A percentile compares a stretch with the other conserved stretches of the same genome.
Conservation (phyloP, 2,113 vertebrate genomes). For the Chaetodon auriga region DNA sequence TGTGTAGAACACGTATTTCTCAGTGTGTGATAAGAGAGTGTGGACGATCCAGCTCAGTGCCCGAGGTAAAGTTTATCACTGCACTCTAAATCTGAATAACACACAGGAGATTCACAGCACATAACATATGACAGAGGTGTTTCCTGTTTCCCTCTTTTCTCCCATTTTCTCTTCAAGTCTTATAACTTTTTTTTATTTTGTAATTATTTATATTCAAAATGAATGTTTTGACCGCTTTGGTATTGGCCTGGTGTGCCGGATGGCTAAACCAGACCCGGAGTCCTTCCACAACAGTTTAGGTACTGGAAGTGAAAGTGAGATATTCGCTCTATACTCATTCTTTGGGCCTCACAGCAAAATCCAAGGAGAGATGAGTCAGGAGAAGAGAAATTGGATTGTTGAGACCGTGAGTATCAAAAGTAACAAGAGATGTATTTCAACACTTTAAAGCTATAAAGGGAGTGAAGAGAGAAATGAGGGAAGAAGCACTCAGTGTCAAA, state of each 20-base stretch:
- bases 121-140: slow-evolving; percentile 15
- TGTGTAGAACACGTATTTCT: slow-evolving; percentile 30
- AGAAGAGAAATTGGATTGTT: slow-evolving; percentile 55
- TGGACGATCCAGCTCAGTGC: slow-evolving; percentile 32
- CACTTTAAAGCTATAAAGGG: slow-evolving; percentile 45
- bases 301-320: slow-evolving; percentile 10
- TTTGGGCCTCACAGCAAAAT: slow-evolving; percentile 21
- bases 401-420: slow-evolving; percentile 45
- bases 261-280: slow-evolving; percentile 6
- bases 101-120: slow-evolving; percentile 23
- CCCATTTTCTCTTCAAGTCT: slow-evolving; percentile 18
- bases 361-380: slow-evolving; percentile 31
- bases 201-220: neutral
- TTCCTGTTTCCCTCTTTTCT: slow-evolving; percentile 11
- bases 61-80: slow-evolving; percentile 35
- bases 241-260: neutral
- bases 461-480: slow-evolving; percentile 42
- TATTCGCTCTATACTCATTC: neutral
- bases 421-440: slow-evolving; percentile 58
- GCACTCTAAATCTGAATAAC: slow-evolving; percentile 51
- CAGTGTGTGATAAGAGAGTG: slow-evolving; percentile 43
- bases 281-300: slow-evolving; percentile 9
- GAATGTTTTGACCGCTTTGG: neutral
- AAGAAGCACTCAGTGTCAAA: slow-evolving; percentile 50
- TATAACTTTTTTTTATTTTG: neutral